These are phyloP conservation scores for Leptodactylus fuscus DNA, from an alignment of 2,113 vertebrate species.

Conservation along the genomic window DNA sequence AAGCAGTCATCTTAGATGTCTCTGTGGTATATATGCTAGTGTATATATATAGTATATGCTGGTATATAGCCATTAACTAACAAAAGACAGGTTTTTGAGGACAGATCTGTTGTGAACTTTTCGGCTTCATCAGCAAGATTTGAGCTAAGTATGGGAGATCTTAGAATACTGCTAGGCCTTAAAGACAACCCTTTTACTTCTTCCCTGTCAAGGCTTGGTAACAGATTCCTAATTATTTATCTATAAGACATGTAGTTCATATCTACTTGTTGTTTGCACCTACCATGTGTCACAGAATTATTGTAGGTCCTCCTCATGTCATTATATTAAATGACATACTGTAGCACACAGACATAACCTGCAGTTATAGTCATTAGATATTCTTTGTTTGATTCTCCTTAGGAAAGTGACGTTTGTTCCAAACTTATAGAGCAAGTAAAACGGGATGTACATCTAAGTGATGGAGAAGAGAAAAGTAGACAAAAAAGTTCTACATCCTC, in stretches of 20 bases:
- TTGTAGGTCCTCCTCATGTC: background rate
- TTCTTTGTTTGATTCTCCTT: too few species aligned
- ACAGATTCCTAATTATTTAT: too few species aligned
- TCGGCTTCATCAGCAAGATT: too few species aligned
- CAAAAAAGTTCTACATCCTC: background rate
- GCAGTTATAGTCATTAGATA: background rate
- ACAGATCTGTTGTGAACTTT: too few species aligned
- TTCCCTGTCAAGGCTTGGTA: too few species aligned
- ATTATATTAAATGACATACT: background rate
- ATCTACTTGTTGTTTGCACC: background rate
- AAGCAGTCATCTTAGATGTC: background rate
- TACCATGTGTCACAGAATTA: background rate
- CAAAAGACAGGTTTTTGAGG: background rate
- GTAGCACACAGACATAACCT: background rate
- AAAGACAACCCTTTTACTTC: too few species aligned
- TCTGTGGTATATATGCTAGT: too few species aligned
- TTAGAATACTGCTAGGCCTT: too few species aligned
- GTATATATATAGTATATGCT: too few species aligned
- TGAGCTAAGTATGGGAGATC: too few species aligned
- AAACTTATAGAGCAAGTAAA: slow-evolving; percentile 22
- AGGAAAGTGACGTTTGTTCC: background rate
- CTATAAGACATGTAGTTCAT: too few species aligned
- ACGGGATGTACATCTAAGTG: background rate
- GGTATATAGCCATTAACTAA: too few species aligned
- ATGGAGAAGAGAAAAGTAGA: background rate